phyloP scores from a whole-genome alignment of 2,888 invertebrate species.

The Cyclophora albipunctata region DNA sequence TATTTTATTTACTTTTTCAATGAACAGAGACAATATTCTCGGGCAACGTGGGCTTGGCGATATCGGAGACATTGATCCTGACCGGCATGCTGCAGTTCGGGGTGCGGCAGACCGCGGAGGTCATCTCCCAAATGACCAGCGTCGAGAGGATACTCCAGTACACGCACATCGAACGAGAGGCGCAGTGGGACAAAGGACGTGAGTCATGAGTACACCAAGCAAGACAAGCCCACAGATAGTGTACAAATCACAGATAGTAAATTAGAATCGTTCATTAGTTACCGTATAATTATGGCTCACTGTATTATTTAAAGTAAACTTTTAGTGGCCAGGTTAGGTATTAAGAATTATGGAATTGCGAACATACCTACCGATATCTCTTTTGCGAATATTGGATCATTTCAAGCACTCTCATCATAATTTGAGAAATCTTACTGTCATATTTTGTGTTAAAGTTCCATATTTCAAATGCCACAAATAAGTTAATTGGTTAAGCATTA shows the following conservation, averaged over 20 bases:
- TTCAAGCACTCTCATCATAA: too few relatives aligned
- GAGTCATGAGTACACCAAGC: constrained; percentile 5
- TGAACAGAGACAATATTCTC: constrained; percentile 64
- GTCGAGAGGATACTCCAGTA: constrained; percentile 85
- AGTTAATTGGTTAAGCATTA: too few relatives aligned
- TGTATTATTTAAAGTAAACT: too few relatives aligned
- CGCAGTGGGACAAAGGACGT: constrained; percentile 69
- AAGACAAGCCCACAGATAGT: neutral
- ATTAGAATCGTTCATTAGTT: too few relatives aligned
- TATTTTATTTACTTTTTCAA: constrained; percentile 5
- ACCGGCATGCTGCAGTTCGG: constrained; percentile 84
- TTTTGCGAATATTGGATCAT: too few relatives aligned
- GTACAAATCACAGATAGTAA: neutral
- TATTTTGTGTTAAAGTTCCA: too few relatives aligned
- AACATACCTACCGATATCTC: too few relatives aligned
- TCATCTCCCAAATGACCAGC: constrained; percentile 81
- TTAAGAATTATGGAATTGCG: too few relatives aligned
- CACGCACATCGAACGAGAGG: constrained; percentile 79
- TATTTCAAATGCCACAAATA: too few relatives aligned
- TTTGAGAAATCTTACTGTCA: too few relatives aligned
- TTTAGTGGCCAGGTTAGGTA: too few relatives aligned
- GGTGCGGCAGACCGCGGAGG: constrained; percentile 81
- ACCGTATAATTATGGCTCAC: too few relatives aligned
- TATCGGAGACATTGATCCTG: constrained; percentile 80
- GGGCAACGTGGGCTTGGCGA: constrained; percentile 82